These are phyloP conservation scores for Grallaria varia DNA, from an alignment of 2,113 vertebrate genomes.

Conservation along the genomic window DNA sequence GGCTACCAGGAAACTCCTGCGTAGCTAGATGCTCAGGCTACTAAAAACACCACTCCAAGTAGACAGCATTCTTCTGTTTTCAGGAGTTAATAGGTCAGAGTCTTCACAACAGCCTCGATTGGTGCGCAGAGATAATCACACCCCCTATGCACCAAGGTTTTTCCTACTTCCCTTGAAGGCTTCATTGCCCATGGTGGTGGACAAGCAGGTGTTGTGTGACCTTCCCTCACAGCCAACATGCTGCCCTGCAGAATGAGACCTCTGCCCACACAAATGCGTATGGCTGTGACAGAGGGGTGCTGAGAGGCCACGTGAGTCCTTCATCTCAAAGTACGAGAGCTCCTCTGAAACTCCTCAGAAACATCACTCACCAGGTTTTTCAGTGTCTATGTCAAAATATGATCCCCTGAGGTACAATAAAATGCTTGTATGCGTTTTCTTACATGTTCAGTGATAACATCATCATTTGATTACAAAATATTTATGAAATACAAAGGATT, in stretches of 20 bases:
- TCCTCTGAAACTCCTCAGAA: not conserved
- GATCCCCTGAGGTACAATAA: not conserved
- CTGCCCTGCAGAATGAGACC: not conserved
- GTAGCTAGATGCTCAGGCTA: not conserved
- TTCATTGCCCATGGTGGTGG: not conserved
- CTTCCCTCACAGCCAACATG: not conserved
- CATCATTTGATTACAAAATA: not conserved
- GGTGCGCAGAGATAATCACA: not conserved
- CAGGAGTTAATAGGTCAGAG: not conserved
- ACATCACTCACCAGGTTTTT: rapidly evolving
- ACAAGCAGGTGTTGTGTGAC: not conserved
- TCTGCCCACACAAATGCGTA: not conserved
- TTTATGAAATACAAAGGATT: not conserved
- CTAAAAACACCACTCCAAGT: not conserved
- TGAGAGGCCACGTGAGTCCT: not conserved
- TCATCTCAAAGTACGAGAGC: not conserved
- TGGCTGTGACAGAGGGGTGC: not conserved
- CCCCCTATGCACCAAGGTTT: not conserved
- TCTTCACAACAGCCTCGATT: not conserved
- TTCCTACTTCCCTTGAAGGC: not conserved
- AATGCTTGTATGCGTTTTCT: not conserved
- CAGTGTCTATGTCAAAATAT: not conserved
- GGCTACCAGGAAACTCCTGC: not conserved
- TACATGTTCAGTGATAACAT: not conserved
- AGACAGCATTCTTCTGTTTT: not conserved